Conservation (phyloP, 2,113 vertebrate species). For the Rissa tridactyla region DNA sequence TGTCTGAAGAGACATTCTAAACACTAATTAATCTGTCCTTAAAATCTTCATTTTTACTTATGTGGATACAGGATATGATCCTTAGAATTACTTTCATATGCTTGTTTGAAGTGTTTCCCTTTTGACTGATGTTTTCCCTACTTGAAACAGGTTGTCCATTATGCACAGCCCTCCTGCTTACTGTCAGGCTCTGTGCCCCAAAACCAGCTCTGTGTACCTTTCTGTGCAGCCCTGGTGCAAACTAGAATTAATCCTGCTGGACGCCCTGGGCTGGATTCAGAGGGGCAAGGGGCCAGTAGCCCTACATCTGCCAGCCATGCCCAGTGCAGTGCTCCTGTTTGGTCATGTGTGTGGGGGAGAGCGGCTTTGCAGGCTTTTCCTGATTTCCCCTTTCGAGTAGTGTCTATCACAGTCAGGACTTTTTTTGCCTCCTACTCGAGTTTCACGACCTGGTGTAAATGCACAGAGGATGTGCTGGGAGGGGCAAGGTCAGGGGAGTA, state of each 20-base stretch:
- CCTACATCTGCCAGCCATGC: background rate
- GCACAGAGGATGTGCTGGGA: conserved; percentile 29
- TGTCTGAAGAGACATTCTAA: background rate
- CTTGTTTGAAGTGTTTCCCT: background rate
- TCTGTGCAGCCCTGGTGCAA: background rate
- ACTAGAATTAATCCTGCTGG: background rate
- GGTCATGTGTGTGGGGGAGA: background rate
- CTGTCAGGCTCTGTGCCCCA: background rate
- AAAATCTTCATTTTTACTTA: background rate
- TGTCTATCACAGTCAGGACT: background rate
- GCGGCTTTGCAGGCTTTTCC: background rate
- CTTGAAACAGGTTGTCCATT: background rate
- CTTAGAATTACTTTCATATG: background rate
- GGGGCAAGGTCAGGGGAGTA: conserved; percentile 8
- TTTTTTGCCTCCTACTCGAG: background rate
- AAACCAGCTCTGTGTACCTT: background rate
- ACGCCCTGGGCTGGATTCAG: background rate
- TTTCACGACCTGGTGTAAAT: background rate
- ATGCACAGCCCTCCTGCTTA: background rate
- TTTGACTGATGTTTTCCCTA: background rate
- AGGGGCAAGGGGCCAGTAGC: background rate
- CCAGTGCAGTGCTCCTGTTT: background rate
- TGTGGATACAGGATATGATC: background rate
- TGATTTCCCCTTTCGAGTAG: background rate
- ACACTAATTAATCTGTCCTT: background rate